Evolutionary conservation across 2,888 invertebrate species (phyloP).

Genomic region (Cephus sareptanus): DNA sequence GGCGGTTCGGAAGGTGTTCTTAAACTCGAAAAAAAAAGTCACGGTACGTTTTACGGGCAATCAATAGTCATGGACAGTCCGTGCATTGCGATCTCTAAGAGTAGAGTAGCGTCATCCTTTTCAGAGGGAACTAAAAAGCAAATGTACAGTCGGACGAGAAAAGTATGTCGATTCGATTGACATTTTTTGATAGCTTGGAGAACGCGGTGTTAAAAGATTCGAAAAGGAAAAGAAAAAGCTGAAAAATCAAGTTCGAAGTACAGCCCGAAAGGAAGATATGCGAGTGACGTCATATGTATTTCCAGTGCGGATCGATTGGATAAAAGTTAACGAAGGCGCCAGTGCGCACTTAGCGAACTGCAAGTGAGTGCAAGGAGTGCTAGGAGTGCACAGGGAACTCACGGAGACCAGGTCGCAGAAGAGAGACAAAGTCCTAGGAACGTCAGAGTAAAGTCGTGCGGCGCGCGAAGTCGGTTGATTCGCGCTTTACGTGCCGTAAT

Average conservation of each 20-base stretch:
- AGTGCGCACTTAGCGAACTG: no score
- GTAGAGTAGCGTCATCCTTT: no score
- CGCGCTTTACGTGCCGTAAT: constrained; percentile 10
- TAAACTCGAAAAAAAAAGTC: not conserved
- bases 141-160: not conserved
- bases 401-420: not conserved
- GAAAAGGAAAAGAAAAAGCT: not conserved
- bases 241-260: not conserved
- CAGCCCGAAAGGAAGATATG: not conserved
- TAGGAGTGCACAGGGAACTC: no score
- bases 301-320: not conserved
- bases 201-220: not conserved
- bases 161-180: not conserved
- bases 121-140: no score
- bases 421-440: not conserved
- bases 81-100: no score
- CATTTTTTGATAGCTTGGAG: not conserved
- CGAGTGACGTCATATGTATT: not conserved
- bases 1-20: not conserved
- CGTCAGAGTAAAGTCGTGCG: not conserved
- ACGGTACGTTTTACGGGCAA: not conserved
- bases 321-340: not conserved
- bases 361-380: no score
- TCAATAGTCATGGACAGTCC: not conserved
- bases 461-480: not conserved